Evolutionary conservation across 2,888 invertebrate genomes (phyloP), one percentile per base, ranked within the genome.

Genomic region (Rhagophthalmus giganteus): DNA sequence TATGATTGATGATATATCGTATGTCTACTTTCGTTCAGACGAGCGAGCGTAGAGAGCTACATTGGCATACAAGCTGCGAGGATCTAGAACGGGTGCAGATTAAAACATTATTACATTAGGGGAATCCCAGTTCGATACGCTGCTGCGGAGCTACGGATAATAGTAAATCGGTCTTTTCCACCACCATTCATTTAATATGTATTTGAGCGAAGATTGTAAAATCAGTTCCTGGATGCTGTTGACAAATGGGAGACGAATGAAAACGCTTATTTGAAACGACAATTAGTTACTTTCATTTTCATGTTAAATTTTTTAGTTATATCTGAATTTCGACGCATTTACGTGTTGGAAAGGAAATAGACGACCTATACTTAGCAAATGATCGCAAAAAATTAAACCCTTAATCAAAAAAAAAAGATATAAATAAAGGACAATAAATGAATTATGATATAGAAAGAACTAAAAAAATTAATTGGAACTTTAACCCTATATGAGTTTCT

Each of bases 41-140:
- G 60, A 59, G 55, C 57, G 20, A 7, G 55, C 56, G 60, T 33
- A 48, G 59, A 58, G 57, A 55, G 63, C 67, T 66, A 66, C 68
- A 68, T 67, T 64, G 67, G 65, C 66, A 66, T 67, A 67, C 65
- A 68, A 66, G 68, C 67, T 66, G 66, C 61, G 64, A 62, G 61
- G 60, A 64, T 66, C 62, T 62, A 58, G 62, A 65, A 61, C 66
- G 65, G 65, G 64, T 63, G 63, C 62, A 69, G 68, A 69, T 69
- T 69, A 69, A 69, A 69, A 65, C 67, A 67, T 68, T 69, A 69
- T 69, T 69, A 67, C 67, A 67, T 69, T 68, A 68, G 67, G 67
- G 69, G 66, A 67, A 67, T 67, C 64, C 65, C 64, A 58, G 60
- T 61, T 61, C 64, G 63, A 64, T 65, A 63, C 61, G 57, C 58